A percentile compares a stretch with the other conserved stretches of the same genome.
Conservation (phyloP, 2,113 vertebrate species). For the Lycaon pictus region DNA sequence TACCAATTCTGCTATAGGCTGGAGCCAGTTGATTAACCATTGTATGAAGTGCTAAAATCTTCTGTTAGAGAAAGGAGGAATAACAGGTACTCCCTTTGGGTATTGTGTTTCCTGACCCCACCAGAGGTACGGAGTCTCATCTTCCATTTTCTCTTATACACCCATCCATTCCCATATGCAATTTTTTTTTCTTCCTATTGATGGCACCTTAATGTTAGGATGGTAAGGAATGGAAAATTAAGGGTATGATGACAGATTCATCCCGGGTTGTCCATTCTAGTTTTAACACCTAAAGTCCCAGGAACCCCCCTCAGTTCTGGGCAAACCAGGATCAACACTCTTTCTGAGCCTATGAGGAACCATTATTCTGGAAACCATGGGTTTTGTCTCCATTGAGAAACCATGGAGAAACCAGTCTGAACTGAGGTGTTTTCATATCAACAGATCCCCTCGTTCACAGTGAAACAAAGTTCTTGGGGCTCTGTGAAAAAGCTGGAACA, state of each 20-base stretch:
- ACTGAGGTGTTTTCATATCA: background rate
- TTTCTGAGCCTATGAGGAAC: background rate
- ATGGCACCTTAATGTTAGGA: background rate
- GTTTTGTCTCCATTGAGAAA: background rate
- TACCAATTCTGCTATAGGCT: constrained; percentile 53
- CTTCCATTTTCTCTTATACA: constrained; percentile 19
- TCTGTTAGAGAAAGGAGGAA: constrained; percentile 44
- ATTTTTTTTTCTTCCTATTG: constrained; percentile 6
- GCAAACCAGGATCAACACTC: background rate
- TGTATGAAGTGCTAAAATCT: constrained; percentile 48
- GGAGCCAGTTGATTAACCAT: constrained; percentile 69
- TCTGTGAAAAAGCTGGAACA: background rate
- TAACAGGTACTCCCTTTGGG: constrained; percentile 7
- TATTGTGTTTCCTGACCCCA: constrained; percentile 11
- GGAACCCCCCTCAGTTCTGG: background rate
- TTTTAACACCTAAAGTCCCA: background rate
- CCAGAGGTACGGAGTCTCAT: background rate
- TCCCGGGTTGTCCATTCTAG: background rate
- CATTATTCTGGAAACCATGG: constrained; percentile 6
- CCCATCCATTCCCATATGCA: background rate
- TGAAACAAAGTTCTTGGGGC: constrained; percentile 26
- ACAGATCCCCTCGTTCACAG: background rate
- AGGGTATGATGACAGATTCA: background rate
- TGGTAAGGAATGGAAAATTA: constrained; percentile 2
- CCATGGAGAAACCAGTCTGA: background rate